Evolutionary conservation across 2,888 invertebrate genomes (phyloP).

Genomic region (Rhagonycha lutea): DNA sequence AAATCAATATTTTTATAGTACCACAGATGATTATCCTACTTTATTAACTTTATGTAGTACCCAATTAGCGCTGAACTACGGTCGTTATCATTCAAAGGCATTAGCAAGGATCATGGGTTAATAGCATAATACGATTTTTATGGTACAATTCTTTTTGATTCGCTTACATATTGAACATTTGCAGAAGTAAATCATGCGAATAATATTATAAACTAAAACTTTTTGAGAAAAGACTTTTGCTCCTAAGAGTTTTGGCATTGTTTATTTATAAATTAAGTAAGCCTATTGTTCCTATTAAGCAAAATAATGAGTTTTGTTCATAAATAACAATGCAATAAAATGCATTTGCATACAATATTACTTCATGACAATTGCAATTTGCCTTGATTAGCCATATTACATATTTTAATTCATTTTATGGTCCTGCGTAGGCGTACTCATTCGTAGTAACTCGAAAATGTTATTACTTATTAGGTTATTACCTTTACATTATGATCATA

Average conservation of each 20-base stretch:
- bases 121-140: no score
- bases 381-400: neutral
- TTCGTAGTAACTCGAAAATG: neutral
- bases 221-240: neutral
- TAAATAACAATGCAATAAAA: neutral
- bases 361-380: neutral
- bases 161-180: neutral
- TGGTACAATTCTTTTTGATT: neutral
- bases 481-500: neutral
- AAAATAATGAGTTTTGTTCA: neutral
- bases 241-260: neutral
- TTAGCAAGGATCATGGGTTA: neutral
- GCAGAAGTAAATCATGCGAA: neutral
- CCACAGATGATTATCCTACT: neutral
- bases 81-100: neutral
- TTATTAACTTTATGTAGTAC: neutral
- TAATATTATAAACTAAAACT: neutral
- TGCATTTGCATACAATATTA: neutral
- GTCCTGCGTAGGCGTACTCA: neutral
- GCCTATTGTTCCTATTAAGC: neutral
- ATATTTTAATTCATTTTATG: neutral
- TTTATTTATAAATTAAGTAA: neutral
- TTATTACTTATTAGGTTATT: no score
- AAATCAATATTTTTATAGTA: neutral
- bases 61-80: neutral